These are phyloP conservation scores for Hephaestus fuliginosus DNA, from an alignment of 2,797 vertebrate species.

Conservation along the genomic window DNA sequence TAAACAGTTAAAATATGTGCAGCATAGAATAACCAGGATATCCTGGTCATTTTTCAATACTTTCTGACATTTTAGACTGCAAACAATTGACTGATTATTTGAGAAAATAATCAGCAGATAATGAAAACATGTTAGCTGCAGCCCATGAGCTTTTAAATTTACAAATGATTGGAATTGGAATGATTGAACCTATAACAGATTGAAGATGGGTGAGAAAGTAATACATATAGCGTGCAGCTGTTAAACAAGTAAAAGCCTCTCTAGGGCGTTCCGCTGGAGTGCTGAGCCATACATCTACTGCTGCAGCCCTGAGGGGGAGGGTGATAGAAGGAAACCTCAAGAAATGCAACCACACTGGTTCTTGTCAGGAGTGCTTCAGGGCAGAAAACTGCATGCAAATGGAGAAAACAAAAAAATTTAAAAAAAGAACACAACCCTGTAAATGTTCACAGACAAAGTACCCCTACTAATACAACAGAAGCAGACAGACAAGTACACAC, in stretches of 20 bases:
- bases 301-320: constrained; percentile 16
- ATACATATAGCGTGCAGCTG: constrained; percentile 8
- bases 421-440: not conserved
- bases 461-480: constrained; percentile 14
- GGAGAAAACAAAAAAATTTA: not conserved
- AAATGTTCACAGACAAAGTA: constrained; percentile 5
- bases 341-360: constrained; percentile 73
- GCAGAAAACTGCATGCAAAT: constrained; percentile 8
- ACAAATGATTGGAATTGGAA: not conserved
- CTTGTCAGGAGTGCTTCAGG: constrained; percentile 48
- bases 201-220: not conserved
- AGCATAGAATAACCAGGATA: too few relatives aligned
- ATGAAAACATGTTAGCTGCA: not conserved
- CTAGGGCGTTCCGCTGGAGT: constrained; percentile 2
- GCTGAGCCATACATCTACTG: constrained; percentile 12
- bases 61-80: not conserved
- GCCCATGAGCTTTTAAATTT: not conserved
- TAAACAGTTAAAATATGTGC: too few relatives aligned
- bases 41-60: not conserved
- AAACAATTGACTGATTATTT: not conserved
- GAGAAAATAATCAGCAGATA: not conserved
- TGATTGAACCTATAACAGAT: too few relatives aligned
- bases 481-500: not conserved
- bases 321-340: not conserved
- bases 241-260: constrained; percentile 53